Evolutionary conservation across 2,888 invertebrate genomes (phyloP), one percentile per base, ranked within the genome.

Genomic region (Cataglyphis cursor): DNA sequence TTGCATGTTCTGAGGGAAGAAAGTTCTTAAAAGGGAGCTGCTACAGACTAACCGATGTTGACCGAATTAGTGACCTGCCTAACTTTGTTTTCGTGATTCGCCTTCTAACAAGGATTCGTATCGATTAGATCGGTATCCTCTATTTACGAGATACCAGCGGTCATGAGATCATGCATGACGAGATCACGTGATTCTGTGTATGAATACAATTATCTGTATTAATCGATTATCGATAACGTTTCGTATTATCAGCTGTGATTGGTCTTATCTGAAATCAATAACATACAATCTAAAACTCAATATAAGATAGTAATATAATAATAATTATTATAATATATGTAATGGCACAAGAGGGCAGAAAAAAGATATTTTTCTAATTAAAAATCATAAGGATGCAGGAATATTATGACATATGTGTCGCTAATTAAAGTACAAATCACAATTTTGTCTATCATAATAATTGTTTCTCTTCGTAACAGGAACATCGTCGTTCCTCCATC

Each of bases 151-250:
- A 18, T 35, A 31, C 8, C 1, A 41, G 12, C 5, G 18, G 24
- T 21, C 24, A 10, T n/a, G 15, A n/a, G 9, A 9, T 41, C 38
- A 8, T 31, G 73, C 41, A 35, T 12, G 31, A n/a, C 4, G 57
- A 68, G 72, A 80, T 80, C 44, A 59, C 44, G 2, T n/a, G 18
- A 12, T 31, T 44, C 48, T 51, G 48, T 15, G 5, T 59, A 44
- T 73, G 31, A 70, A 73, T 54, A 73, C 31, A 80, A 73, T 73
- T 80, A 78, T 21, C 41, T n/a, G 18, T 78, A 48, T 72, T 31
- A 44, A 80, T 80, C 74, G 73, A 73, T 59, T 72, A 59, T 35
- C 78, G 73, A 73, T 80, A 3, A 8, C 9, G 3, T 70, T 35
- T 70, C 21, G 15, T 41, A 70, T 72, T 59, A 31, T 6, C 21